Evolutionary conservation across 2,888 invertebrate genomes (phyloP).

Genomic region (Ferrisia virgata): DNA sequence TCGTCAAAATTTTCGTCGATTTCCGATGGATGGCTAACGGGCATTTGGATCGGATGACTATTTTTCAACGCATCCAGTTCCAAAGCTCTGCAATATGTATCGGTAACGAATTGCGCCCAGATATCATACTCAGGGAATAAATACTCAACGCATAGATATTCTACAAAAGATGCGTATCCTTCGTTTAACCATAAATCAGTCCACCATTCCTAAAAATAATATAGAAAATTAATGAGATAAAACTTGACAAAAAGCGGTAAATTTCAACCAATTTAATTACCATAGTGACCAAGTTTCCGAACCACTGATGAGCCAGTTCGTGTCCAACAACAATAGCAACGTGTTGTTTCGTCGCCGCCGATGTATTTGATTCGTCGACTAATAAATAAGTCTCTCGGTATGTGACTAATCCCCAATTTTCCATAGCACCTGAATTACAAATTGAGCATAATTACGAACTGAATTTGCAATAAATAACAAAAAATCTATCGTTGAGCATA

Average conservation of each 20-base stretch:
- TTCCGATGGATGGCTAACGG: constrained; percentile 89
- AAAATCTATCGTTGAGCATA: constrained; percentile 48
- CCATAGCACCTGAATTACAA: constrained; percentile 74
- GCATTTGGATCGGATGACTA: constrained; percentile 93
- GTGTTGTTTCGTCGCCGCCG: constrained; percentile 76
- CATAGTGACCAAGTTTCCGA: constrained; percentile 97
- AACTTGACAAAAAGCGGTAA: background rate
- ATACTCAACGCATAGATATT: constrained; percentile 88
- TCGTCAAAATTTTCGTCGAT: constrained; percentile 97
- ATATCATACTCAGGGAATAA: constrained; percentile 94
- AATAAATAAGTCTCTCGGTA: constrained; percentile 87
- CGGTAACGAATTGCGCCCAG: constrained; percentile 93
- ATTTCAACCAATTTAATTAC: background rate
- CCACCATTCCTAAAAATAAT: constrained; percentile 76
- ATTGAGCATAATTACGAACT: background rate
- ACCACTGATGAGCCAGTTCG: constrained; percentile 97
- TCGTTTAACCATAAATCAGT: constrained; percentile 95
- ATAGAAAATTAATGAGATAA: background rate
- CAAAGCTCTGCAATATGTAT: constrained; percentile 78
- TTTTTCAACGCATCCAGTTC: constrained; percentile 85
- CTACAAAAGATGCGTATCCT: constrained; percentile 93
- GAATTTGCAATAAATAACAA: background rate
- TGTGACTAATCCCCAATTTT: constrained; percentile 95
- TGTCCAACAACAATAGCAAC: constrained; percentile 87
- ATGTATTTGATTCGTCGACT: constrained; percentile 86